Conservation (phyloP, 2,888 invertebrate genomes). For the Entomobrya multifasciata region DNA sequence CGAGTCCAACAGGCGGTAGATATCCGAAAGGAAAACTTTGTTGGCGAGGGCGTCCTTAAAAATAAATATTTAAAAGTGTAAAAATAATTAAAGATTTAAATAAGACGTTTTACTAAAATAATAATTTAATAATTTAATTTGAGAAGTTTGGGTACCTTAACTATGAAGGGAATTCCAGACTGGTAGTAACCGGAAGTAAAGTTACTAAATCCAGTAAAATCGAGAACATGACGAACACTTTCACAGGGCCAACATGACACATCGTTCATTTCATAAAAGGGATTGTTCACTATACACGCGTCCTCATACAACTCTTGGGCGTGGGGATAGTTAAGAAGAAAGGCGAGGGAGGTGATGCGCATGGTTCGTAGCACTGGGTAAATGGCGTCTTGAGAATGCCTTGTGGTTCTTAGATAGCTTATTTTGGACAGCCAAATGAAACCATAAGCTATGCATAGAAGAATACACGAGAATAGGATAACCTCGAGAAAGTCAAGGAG, state of each 20-base stretch:
- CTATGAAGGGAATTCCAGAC: slow-evolving; percentile 84
- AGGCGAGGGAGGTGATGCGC: slow-evolving; percentile 88
- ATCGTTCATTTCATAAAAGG: slow-evolving; percentile 90
- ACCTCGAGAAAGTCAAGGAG: slow-evolving; percentile 75
- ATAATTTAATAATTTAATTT: not conserved
- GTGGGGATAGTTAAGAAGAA: slow-evolving; percentile 88
- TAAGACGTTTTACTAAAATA: no score
- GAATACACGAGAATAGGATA: slow-evolving; percentile 80
- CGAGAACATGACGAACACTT: slow-evolving; percentile 86
- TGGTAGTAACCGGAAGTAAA: slow-evolving; percentile 82
- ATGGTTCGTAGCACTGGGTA: slow-evolving; percentile 90
- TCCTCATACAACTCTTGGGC: slow-evolving; percentile 91
- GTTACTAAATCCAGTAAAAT: slow-evolving; percentile 85
- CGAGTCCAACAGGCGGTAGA: slow-evolving; percentile 83
- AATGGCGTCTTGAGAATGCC: slow-evolving; percentile 89
- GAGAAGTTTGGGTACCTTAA: slow-evolving; percentile 81
- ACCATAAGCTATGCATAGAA: slow-evolving; percentile 81
- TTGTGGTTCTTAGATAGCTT: slow-evolving; percentile 84
- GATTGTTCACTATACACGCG: slow-evolving; percentile 91
- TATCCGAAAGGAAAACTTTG: slow-evolving; percentile 83
- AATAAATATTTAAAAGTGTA: no score
- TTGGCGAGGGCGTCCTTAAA: slow-evolving; percentile 82
- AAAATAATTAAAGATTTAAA: no score
- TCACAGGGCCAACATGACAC: slow-evolving; percentile 93
- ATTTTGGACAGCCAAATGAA: slow-evolving; percentile 84